Conservation (phyloP, 2,797 vertebrate species). For the Malacoraja senta region DNA sequence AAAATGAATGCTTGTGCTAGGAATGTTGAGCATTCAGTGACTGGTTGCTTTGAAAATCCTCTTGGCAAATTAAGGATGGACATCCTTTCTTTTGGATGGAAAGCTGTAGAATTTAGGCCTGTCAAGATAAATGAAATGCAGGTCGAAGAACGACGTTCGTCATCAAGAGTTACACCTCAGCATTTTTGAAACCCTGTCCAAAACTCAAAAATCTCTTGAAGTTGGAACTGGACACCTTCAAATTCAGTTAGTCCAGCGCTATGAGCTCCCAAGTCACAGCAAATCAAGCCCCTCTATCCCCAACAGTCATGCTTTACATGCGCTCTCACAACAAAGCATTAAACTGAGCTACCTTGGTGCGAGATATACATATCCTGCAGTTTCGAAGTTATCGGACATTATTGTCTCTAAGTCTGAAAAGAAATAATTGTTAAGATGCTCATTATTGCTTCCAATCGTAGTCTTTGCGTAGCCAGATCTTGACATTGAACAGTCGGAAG, state of each 20-base stretch:
- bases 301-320: conserved; percentile 36
- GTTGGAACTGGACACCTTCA: not conserved
- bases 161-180: not conserved
- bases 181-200: conserved; percentile 12
- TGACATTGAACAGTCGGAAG: conserved; percentile 11
- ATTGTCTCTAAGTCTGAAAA: conserved; percentile 75
- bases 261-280: not conserved
- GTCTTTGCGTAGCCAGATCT: not conserved
- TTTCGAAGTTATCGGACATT: conserved; percentile 77
- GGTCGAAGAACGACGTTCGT: not conserved
- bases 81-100: not conserved
- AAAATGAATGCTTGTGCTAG: not conserved
- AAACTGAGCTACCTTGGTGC: conserved; percentile 79
- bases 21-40: not conserved
- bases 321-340: not conserved
- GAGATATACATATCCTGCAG: conserved; percentile 81
- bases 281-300: not conserved
- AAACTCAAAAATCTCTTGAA: not conserved
- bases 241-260: not conserved
- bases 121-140: not conserved
- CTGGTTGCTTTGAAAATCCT: not conserved
- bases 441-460: conserved; percentile 22
- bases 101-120: not conserved
- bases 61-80: not conserved
- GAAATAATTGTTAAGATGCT: conserved; percentile 38